Evolutionary conservation across 2,797 vertebrate species (phyloP).

Genomic region (Podarcis siculus): DNA sequence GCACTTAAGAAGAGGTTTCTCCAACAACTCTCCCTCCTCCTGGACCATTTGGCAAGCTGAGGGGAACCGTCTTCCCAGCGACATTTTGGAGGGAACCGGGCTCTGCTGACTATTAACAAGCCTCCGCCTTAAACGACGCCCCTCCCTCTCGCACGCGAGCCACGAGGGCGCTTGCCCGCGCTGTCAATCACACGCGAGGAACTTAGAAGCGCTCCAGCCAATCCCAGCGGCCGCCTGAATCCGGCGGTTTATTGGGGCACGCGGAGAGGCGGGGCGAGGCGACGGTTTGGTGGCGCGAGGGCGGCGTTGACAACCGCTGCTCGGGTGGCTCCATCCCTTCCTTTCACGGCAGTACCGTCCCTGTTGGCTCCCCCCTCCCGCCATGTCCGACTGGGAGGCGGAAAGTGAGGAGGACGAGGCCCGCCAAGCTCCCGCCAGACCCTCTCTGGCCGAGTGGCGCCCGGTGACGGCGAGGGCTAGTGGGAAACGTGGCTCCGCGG

Average conservation of each 20-base stretch:
- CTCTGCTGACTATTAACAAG: too few species aligned
- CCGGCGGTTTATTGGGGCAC: background rate
- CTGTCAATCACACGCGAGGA: slow-evolving; percentile 47
- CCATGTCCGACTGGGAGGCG: slow-evolving; percentile 64
- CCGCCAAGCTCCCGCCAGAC: accelerated
- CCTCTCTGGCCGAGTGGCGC: accelerated
- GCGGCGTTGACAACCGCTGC: accelerated
- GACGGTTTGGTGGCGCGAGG: background rate
- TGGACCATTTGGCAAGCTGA: too few species aligned
- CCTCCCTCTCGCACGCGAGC: too few species aligned
- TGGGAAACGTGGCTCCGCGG: accelerated
- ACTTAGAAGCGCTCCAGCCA: background rate
- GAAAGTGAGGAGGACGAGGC: background rate
- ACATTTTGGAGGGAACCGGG: too few species aligned
- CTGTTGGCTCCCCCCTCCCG: accelerated
- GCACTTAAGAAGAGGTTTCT: background rate
- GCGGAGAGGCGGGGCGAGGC: accelerated
- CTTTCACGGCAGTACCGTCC: accelerated
- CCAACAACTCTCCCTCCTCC: too few species aligned
- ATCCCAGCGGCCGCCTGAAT: background rate
- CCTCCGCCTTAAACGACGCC: too few species aligned
- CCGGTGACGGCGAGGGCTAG: accelerated
- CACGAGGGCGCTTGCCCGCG: too few species aligned
- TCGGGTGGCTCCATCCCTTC: background rate
- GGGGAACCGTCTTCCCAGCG: too few species aligned